Conservation (phyloP, 2,113 vertebrate genomes). For the Typhlomys cinereus region DNA sequence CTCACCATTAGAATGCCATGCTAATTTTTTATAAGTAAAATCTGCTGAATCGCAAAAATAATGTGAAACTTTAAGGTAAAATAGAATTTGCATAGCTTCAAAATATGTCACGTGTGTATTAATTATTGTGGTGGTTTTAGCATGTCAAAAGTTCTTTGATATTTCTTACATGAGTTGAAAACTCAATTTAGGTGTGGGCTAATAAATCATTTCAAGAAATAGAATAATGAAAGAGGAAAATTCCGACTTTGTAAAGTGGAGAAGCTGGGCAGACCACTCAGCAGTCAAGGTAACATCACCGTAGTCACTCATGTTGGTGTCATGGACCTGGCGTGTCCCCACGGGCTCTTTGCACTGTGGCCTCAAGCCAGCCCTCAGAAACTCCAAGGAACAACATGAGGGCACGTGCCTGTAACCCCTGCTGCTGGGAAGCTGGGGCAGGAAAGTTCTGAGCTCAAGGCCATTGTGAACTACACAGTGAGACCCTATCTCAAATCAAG, state of each 20-base stretch:
- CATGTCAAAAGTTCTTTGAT: background rate
- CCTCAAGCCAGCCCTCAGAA: no score
- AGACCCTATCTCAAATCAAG: no score
- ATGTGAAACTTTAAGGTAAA: constrained; percentile 7
- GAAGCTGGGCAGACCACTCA: background rate
- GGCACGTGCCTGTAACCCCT: background rate
- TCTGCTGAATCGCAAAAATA: background rate
- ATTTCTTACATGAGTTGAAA: background rate
- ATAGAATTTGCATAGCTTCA: background rate
- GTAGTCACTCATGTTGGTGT: background rate
- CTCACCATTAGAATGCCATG: background rate
- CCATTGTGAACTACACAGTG: no score
- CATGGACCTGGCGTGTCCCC: no score
- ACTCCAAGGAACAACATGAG: background rate
- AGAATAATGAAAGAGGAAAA: background rate
- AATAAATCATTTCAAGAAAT: background rate
- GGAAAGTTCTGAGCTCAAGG: no score
- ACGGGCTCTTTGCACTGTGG: background rate
- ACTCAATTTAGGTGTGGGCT: background rate
- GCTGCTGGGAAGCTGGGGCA: background rate
- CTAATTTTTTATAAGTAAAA: background rate
- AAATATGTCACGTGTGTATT: background rate
- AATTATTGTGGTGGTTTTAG: background rate
- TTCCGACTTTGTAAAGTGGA: background rate
- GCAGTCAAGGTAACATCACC: background rate